Percentiles rank a stretch among this genome's conserved stretches.
Conservation (phyloP, 2,113 vertebrate species). For the Heterotilapia buettikoferi region DNA sequence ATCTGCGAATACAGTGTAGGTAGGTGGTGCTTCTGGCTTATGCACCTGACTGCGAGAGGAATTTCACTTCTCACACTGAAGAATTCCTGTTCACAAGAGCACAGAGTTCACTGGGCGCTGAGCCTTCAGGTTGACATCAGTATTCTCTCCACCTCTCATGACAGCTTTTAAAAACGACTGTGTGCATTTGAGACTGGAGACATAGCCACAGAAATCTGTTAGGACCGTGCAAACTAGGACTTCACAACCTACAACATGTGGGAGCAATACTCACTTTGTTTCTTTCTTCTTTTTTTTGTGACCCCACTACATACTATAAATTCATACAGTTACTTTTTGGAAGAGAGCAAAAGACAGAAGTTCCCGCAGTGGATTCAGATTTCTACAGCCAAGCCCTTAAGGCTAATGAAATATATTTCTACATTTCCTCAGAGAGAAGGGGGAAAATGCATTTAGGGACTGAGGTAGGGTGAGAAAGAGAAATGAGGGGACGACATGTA, state of each 20-base stretch:
- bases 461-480: background rate
- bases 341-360: background rate
- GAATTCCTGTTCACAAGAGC: background rate
- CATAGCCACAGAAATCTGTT: background rate
- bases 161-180: slow-evolving; percentile 2
- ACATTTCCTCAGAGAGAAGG: slow-evolving; percentile 17
- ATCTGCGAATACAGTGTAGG: background rate
- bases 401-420: slow-evolving; percentile 5
- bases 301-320: background rate
- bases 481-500: background rate
- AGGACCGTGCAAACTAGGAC: background rate
- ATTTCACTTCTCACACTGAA: background rate
- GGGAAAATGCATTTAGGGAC: background rate
- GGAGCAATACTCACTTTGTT: slow-evolving; percentile 35
- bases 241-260: slow-evolving; percentile 33
- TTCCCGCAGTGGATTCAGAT: slow-evolving; percentile 10
- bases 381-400: slow-evolving; percentile 3
- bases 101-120: slow-evolving; percentile 1
- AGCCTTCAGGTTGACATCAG: slow-evolving; percentile 3
- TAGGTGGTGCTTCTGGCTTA: background rate
- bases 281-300: background rate
- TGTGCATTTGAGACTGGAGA: background rate
- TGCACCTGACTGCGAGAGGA: slow-evolving; percentile 28
- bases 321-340: background rate
- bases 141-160: background rate